These are phyloP conservation scores for Lagopus leucura DNA, from an alignment of 2,113 vertebrate species.

Conservation along the genomic window DNA sequence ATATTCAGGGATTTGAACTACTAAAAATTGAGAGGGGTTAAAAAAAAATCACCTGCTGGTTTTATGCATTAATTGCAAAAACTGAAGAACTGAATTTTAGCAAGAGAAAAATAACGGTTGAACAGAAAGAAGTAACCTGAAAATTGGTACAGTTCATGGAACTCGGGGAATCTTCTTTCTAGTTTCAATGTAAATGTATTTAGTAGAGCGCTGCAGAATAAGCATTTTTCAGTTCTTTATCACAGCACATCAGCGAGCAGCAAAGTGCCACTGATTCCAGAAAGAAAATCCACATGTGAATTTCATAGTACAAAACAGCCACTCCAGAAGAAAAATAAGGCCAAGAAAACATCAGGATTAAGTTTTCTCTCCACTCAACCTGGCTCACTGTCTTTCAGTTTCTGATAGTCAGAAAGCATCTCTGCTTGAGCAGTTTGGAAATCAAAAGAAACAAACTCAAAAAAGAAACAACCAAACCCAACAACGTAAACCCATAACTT, in stretches of 20 bases:
- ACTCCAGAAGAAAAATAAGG: constrained; percentile 40
- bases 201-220: neutral
- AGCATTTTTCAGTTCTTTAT: neutral
- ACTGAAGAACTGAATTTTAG: neutral
- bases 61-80: neutral
- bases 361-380: constrained; percentile 8
- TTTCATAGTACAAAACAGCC: neutral
- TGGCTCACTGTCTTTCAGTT: neutral
- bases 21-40: neutral
- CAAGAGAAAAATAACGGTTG: neutral
- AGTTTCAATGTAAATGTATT: neutral
- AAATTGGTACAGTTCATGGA: neutral
- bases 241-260: neutral
- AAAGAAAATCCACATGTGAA: neutral
- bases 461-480: neutral
- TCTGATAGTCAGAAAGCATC: neutral
- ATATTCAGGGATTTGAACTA: neutral
- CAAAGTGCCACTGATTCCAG: constrained; percentile 7
- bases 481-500: neutral
- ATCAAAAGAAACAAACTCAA: neutral
- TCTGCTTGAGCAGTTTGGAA: constrained; percentile 13
- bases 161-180: neutral
- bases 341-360: constrained; percentile 42
- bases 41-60: neutral
- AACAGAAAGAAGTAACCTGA: neutral